Evolutionary conservation across 92 coral and sea anemone genomes (phyloP), one percentile per base, ranked within the genome.

Genomic region (Epizoanthus fatuus): DNA sequence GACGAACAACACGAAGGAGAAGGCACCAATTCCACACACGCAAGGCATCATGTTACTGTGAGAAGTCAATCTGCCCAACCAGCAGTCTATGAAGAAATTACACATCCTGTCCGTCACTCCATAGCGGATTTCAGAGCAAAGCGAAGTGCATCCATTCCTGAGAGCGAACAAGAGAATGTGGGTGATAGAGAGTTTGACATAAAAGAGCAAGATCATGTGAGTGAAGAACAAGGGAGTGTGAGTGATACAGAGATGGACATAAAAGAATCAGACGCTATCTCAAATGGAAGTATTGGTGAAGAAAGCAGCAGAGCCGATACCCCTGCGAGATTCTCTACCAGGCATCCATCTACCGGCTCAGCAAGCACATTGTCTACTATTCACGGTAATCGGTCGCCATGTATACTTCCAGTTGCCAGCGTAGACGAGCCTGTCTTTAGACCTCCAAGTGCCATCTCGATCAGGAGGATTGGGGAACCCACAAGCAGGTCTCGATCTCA

Each of bases 31-130:
- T 25, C 79, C 7, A 15, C 40, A 5, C 14, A 40, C 35, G 32
- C 58, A 35, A 22, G 45, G 0, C 15, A 7, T 0, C 5, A n/a
- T 35, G 13, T n/a, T 10, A 8, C 11, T 7, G 4, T 29, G 4
- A 73, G 79, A 13, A 54, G 64, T 32, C 79, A 54, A 29, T 74
- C 79, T 32, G 79, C 13, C 32, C 63, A 73, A 8, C 42, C 37
- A 52, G 11, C 13, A 16, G 4, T 29, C 10, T 19, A 53, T 49
- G 47, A 4, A 54, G 25, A 40, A 12, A 7, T 11, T 9, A 15
- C 22, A 5, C 63, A 53, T 7, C 47, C 10, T 16, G 40, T 20
- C 17, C 44, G 20, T 2, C 79, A 73, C 12, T 73, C 79, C 56
- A 6, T 73, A 49, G 62, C 63, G 17, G 63, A 73, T 53, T 52